These are phyloP conservation scores for Origma solitaria DNA, from an alignment of 2,113 vertebrate genomes.

Conservation along the genomic window DNA sequence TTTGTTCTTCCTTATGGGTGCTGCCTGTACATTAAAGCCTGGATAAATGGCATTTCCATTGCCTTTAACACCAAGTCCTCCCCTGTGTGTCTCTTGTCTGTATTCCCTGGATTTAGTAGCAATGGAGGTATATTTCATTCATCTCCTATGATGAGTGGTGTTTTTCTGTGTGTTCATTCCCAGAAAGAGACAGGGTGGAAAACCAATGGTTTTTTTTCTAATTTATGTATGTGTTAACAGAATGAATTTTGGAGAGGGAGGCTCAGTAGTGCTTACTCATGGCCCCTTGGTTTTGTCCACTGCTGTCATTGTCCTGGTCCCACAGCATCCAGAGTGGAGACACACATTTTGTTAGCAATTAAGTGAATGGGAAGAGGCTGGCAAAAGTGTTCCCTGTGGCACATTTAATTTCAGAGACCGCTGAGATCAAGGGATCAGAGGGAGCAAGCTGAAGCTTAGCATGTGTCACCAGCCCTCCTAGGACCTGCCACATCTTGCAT, in stretches of 20 bases:
- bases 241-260: background rate
- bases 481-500: background rate
- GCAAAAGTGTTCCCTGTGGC: background rate
- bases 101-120: background rate
- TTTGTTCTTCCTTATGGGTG: background rate
- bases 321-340: background rate
- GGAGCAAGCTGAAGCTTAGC: background rate
- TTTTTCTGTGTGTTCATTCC: background rate
- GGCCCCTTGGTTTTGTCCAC: background rate
- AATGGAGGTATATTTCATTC: background rate
- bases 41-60: background rate
- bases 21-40: background rate
- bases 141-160: background rate
- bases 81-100: background rate
- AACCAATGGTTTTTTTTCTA: background rate
- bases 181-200: background rate
- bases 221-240: background rate
- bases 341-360: background rate
- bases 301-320: background rate
- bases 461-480: background rate
- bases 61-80: background rate
- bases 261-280: background rate
- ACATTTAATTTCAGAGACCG: background rate
- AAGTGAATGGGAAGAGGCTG: background rate
- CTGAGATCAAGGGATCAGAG: background rate